Evolutionary conservation across 2,113 vertebrate genomes (phyloP).

Genomic region (Pygoscelis antarcticus): DNA sequence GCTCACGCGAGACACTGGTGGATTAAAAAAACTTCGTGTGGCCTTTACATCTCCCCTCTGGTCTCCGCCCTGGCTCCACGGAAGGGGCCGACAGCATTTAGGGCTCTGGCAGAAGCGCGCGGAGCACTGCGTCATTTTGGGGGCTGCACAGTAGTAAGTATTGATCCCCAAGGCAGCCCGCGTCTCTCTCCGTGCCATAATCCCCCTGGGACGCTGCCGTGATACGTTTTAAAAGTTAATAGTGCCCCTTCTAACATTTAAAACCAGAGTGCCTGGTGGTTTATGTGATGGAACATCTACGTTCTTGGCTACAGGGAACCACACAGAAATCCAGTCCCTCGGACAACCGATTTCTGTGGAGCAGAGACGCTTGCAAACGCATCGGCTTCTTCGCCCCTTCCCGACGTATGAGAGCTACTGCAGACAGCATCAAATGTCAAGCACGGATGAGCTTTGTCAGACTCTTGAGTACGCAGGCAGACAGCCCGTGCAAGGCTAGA

Average conservation of each 20-base stretch:
- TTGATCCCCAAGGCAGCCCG: not conserved
- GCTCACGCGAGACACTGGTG: accelerated
- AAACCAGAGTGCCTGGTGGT: not conserved
- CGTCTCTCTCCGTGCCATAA: not conserved
- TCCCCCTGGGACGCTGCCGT: not conserved
- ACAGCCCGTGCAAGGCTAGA: constrained; percentile 70
- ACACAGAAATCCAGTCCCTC: not conserved
- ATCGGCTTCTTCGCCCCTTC: not conserved
- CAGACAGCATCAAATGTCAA: not conserved
- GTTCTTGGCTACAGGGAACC: not conserved
- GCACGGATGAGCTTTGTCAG: not conserved
- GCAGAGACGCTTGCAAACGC: not conserved
- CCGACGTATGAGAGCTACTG: not conserved
- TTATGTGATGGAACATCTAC: not conserved
- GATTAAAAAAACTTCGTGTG: not conserved
- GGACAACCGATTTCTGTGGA: accelerated
- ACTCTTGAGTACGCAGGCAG: not conserved
- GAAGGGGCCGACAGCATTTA: not conserved
- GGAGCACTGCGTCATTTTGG: not conserved
- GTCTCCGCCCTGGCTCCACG: not conserved
- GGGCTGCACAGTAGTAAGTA: not conserved
- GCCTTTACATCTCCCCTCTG: not conserved
- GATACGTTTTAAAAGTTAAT: not conserved
- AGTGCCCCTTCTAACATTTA: not conserved
- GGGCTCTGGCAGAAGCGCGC: not conserved